Percentiles rank a stretch among this genome's conserved stretches.
phyloP scores from a whole-genome alignment of 2,113 vertebrate genomes.

The Sitta europaea region DNA sequence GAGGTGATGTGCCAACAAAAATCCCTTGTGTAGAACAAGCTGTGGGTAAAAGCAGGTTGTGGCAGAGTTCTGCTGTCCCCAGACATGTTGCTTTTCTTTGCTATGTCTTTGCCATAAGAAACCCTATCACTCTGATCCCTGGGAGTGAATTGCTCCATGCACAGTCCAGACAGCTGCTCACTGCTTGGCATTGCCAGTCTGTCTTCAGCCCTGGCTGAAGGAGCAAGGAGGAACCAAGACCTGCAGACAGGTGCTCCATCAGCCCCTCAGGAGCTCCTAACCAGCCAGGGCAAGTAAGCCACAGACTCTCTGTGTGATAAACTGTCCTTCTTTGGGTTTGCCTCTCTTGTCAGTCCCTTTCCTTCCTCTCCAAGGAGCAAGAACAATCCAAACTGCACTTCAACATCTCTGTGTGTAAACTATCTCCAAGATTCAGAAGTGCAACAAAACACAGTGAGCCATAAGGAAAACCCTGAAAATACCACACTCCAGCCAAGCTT shows the following conservation, averaged over 20 bases:
- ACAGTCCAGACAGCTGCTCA: conserved; percentile 14
- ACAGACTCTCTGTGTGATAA: not conserved
- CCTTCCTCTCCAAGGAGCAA: not conserved
- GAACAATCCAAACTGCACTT: not conserved
- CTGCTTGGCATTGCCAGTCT: not conserved
- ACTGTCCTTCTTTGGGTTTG: not conserved
- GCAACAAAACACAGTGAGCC: not conserved
- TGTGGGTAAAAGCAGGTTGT: not conserved
- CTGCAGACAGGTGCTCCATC: not conserved
- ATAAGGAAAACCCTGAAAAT: not conserved
- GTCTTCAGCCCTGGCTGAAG: not conserved
- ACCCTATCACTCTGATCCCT: not conserved
- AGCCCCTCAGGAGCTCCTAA: not conserved
- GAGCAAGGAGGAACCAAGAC: not conserved
- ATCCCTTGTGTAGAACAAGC: not conserved
- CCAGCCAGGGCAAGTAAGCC: not conserved
- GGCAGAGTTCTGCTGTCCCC: not conserved
- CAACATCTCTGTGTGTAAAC: not conserved
- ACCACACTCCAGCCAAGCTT: not conserved
- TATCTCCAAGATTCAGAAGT: not conserved
- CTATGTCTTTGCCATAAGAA: conserved; percentile 21
- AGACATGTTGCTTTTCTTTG: not conserved
- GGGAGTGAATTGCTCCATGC: not conserved
- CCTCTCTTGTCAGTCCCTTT: not conserved
- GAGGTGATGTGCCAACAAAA: not conserved